These are phyloP conservation scores for Aporrectodea caliginosa DNA, from an alignment of 1,140 invertebrate species.

Conservation along the genomic window DNA sequence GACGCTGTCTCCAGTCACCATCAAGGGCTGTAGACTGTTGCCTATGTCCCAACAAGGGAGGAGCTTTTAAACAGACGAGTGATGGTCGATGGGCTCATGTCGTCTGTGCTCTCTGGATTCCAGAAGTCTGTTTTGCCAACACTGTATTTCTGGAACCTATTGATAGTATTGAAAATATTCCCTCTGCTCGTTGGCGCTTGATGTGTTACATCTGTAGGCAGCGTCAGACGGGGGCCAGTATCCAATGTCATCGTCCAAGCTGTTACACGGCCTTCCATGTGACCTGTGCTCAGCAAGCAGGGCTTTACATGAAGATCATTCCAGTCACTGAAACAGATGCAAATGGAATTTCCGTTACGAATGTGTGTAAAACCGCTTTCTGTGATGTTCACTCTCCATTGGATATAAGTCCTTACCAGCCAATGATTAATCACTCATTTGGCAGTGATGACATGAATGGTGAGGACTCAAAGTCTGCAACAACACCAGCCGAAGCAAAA, in stretches of 20 bases:
- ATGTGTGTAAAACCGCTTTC: constrained; percentile 65
- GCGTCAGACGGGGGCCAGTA: constrained; percentile 87
- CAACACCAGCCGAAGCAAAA: constrained; percentile 40
- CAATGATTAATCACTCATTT: constrained; percentile 20
- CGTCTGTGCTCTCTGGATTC: constrained; percentile 97
- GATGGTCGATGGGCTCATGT: constrained; percentile 95
- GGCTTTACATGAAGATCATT: constrained; percentile 92
- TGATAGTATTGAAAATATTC: constrained; percentile 91
- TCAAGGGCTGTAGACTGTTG: constrained; percentile 93
- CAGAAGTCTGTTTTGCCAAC: constrained; percentile 95
- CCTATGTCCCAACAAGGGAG: constrained; percentile 94
- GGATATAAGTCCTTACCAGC: constrained; percentile 39
- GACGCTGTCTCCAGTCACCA: constrained; percentile 89
- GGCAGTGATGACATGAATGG: not conserved
- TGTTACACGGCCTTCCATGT: constrained; percentile 80
- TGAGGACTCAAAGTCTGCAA: constrained; percentile 13
- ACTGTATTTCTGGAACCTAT: constrained; percentile 87
- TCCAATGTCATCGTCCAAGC: constrained; percentile 95
- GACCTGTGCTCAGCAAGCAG: constrained; percentile 95
- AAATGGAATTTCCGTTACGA: constrained; percentile 31
- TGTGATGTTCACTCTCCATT: constrained; percentile 88
- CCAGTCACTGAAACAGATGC: constrained; percentile 54
- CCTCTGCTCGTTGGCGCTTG: constrained; percentile 78
- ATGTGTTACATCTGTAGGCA: constrained; percentile 96
- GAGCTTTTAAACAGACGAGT: constrained; percentile 98